Percentiles rank a stretch among this genome's conserved stretches.
Conservation (phyloP, 2,888 invertebrate species). For the Sarcophaga carnaria region DNA sequence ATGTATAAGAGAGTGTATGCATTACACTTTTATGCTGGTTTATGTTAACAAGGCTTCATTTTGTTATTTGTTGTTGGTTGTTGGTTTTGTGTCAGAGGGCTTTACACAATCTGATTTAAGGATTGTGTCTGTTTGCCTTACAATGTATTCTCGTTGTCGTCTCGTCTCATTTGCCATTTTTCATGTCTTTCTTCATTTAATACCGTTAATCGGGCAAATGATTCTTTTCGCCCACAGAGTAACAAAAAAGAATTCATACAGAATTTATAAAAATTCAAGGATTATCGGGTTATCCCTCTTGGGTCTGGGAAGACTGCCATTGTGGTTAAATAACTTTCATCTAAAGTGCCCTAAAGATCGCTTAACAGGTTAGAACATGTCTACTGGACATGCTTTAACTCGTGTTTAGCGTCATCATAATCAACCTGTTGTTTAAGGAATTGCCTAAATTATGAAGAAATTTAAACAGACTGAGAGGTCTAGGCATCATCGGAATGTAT, state of each 20-base stretch:
- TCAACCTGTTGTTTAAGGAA: no score
- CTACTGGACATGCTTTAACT: no score
- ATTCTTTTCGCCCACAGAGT: neutral
- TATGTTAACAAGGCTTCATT: constrained; percentile 55
- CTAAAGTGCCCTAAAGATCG: no score
- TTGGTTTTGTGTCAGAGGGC: constrained; percentile 70
- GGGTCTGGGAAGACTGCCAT: no score
- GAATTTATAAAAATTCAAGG: neutral
- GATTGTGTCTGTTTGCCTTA: constrained; percentile 71
- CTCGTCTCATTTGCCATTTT: constrained; percentile 73
- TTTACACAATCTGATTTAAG: constrained; percentile 80
- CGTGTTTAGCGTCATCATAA: no score
- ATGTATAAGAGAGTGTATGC: constrained; percentile 70
- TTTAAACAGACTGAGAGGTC: no score
- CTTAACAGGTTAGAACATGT: no score
- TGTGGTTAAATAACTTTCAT: no score
- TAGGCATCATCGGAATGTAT: no score
- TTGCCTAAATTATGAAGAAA: no score
- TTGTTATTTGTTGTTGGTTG: constrained; percentile 39
- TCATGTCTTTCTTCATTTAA: neutral
- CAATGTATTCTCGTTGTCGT: constrained; percentile 38
- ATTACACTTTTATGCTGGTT: constrained; percentile 67
- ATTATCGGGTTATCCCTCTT: no score
- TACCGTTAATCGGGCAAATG: neutral
- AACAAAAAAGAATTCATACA: neutral